Evolutionary conservation across 2,797 vertebrate species (phyloP), one percentile per base, ranked within the genome.

Genomic region (Merluccius polli): DNA sequence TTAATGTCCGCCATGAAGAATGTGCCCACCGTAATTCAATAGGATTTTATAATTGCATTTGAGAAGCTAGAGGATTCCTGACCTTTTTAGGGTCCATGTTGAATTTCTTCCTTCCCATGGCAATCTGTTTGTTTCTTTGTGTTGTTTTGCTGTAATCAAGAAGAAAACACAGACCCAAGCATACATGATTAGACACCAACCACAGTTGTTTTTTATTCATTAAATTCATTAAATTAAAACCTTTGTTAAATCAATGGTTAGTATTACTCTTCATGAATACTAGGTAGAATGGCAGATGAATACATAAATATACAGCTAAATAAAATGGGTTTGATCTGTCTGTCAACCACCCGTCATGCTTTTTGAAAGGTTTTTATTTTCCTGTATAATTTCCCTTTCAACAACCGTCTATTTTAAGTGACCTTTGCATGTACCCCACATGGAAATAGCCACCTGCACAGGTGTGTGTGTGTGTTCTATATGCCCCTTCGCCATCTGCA

Each of bases 21-120:
- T 36, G 18, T 4, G 71, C 33, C 36, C n/a, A 27, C 18, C 48
- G 52, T 33, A 67, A 71, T 70, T 31, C 21, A 86, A 18, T 30
- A 31, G 29, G 1, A n/a, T 10, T 16, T 16, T 69, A 12, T 12
- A 24, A 65, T 65, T 65, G 24, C 9, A 24, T 59, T n/a, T n/a
- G 21, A 65, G 24, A 65, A 27, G 59, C n/a, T 27, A 27, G 59
- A 65, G 33, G 21, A 24, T 3, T n/a, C 0, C 87, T 82, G 84
- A 95, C 96, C 94, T 97, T 97, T 90, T 97, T 97, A 48, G 96
- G 96, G 78, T 97, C 96, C 96, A 97, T 97, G 91, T 97, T 97
- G 89, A 97, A 97, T 86, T 97, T 97, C 89, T 97, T 97, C 77
- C 96, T 90, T 72, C 96, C 96, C 96, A 97, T 97, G 38, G 95